phyloP scores from a whole-genome alignment of 2,888 invertebrate species.

The Dolomedes plantarius region DNA sequence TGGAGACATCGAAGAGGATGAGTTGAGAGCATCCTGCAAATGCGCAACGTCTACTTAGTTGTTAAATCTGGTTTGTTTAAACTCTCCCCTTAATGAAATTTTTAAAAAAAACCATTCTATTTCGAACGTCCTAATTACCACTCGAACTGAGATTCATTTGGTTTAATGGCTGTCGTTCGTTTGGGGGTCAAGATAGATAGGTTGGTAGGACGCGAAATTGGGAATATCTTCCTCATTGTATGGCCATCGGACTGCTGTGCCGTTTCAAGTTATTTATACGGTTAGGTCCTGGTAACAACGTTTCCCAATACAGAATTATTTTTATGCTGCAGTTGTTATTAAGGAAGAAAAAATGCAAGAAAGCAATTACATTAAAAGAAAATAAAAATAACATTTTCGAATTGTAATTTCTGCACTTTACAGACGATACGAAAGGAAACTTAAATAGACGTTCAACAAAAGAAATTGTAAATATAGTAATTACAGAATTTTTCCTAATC shows the following conservation, averaged over 20 bases:
- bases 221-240: neutral
- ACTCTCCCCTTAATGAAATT: neutral
- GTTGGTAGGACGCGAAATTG: neutral
- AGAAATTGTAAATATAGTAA: too few species aligned
- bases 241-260: neutral
- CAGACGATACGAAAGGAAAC: too few species aligned
- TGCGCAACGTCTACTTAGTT: neutral
- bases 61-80: neutral
- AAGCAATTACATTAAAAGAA: too few species aligned
- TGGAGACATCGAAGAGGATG: slow-evolving; percentile 10
- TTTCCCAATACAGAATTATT: too few species aligned
- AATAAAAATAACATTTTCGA: too few species aligned
- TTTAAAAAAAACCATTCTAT: slow-evolving; percentile 6
- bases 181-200: neutral
- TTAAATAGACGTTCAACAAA: too few species aligned
- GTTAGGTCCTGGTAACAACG: too few species aligned
- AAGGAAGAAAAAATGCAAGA: too few species aligned
- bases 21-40: neutral
- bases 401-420: too few species aligned
- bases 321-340: too few species aligned
- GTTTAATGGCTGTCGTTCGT: neutral
- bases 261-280: too few species aligned
- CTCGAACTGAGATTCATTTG: neutral
- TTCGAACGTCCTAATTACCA: neutral
- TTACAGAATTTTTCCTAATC: too few species aligned